Conservation (phyloP, 2,888 invertebrate genomes). For the Cancer borealis region DNA sequence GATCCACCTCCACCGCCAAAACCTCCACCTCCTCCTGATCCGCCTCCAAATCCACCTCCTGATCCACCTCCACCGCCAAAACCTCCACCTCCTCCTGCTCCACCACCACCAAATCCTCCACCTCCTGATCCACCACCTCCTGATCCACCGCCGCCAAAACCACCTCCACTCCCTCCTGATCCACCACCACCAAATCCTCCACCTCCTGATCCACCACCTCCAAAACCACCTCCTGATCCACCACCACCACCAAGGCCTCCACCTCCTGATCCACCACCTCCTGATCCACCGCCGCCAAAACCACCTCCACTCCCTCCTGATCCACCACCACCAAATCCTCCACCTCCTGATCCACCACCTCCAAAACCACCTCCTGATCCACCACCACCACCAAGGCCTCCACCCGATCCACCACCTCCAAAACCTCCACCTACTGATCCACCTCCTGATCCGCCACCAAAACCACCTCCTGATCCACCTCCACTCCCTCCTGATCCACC, state of each 20-base stretch:
- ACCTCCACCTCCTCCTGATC: constrained; percentile 1
- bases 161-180: constrained; percentile 25
- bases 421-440: background rate
- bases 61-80: background rate
- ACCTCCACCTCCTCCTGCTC: background rate
- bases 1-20: constrained; percentile 30
- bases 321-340: background rate
- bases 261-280: background rate
- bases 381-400: background rate
- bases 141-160: constrained; percentile 20
- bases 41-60: constrained; percentile 13
- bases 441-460: background rate
- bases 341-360: background rate
- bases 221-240: constrained; percentile 31
- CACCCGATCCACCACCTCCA: background rate
- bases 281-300: background rate
- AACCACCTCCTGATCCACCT: too few relatives aligned
- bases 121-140: constrained; percentile 7
- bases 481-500: background rate
- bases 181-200: constrained; percentile 12
- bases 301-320: background rate
- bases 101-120: background rate
- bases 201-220: constrained; percentile 39
- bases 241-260: constrained; percentile 9
- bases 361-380: background rate